phyloP scores from a whole-genome alignment of 2,113 vertebrate species.

The Rhinoderma darwinii region DNA sequence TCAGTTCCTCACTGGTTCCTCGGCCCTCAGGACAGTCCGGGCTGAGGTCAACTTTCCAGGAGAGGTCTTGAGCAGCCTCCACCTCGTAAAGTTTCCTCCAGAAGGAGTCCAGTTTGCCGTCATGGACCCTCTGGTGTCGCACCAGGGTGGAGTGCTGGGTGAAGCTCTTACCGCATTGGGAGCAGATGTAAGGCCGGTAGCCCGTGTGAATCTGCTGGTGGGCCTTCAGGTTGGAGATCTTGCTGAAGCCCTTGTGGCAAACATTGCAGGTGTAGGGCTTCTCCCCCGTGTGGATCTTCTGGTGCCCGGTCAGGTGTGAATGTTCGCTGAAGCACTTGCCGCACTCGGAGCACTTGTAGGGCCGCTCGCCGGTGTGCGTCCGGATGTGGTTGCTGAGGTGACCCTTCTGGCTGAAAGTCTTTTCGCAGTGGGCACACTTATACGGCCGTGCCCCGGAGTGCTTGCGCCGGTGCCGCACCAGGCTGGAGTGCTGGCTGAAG shows the following conservation, averaged over 20 bases:
- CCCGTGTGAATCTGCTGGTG: constrained; percentile 58
- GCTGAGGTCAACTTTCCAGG: background rate
- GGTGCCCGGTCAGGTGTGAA: constrained; percentile 46
- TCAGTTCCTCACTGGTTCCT: background rate
- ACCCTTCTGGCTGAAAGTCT: constrained; percentile 55
- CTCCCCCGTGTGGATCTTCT: constrained; percentile 51
- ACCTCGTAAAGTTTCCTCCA: constrained; percentile 23
- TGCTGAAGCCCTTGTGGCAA: constrained; percentile 51
- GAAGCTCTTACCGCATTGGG: constrained; percentile 50
- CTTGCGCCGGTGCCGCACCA: constrained; percentile 50
- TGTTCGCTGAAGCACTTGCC: constrained; percentile 54
- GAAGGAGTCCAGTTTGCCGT: constrained; percentile 39
- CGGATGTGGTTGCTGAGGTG: constrained; percentile 53
- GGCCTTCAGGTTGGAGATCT: constrained; percentile 55
- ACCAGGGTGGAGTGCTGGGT: constrained; percentile 53
- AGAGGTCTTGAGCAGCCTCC: background rate
- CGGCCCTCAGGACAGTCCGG: background rate
- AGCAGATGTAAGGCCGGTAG: constrained; percentile 21
- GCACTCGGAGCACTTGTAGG: constrained; percentile 47
- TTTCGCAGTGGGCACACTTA: constrained; percentile 38
- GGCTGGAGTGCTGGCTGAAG: constrained; percentile 56
- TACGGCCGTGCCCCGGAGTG: constrained; percentile 42
- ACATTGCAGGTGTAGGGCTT: constrained; percentile 45
- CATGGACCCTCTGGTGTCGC: constrained; percentile 48
- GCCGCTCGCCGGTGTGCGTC: constrained; percentile 45